Conservation (phyloP, 2,888 invertebrate genomes). For the Drosophila mimica region DNA sequence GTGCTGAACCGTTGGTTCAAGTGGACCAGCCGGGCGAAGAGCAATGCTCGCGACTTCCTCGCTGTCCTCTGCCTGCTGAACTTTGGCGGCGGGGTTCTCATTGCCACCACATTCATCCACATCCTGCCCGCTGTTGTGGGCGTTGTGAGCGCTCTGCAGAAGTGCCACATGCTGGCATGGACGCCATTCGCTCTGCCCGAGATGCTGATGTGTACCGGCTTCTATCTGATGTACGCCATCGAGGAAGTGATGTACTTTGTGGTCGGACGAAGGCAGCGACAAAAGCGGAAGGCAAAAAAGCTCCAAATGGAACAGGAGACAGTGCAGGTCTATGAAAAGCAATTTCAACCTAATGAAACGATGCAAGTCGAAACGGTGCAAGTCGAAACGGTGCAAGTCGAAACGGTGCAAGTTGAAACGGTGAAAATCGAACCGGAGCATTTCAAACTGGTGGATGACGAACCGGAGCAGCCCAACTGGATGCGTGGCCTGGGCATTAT, state of each 20-base stretch:
- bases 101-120: constrained; percentile 93
- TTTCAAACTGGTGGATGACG: neutral
- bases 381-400: no score
- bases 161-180: constrained; percentile 84
- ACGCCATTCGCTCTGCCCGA: constrained; percentile 89
- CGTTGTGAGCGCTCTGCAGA: constrained; percentile 87
- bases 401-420: no score
- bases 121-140: constrained; percentile 92
- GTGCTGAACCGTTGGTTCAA: constrained; percentile 88
- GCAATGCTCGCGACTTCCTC: constrained; percentile 79
- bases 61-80: constrained; percentile 89
- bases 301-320: constrained; percentile 1
- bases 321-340: neutral
- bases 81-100: constrained; percentile 93
- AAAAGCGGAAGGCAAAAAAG: constrained; percentile 10
- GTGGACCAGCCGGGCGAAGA: constrained; percentile 85
- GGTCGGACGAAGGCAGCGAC: constrained; percentile 86
- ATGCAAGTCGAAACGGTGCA: no score
- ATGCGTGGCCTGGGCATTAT: constrained; percentile 92
- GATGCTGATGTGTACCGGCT: constrained; percentile 90
- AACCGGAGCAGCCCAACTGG: constrained; percentile 78
- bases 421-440: no score
- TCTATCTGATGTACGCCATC: constrained; percentile 91
- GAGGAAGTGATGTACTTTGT: constrained; percentile 92
- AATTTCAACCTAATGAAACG: neutral